Evolutionary conservation across 2,888 invertebrate genomes (phyloP).

Genomic region (Torymus texanus): DNA sequence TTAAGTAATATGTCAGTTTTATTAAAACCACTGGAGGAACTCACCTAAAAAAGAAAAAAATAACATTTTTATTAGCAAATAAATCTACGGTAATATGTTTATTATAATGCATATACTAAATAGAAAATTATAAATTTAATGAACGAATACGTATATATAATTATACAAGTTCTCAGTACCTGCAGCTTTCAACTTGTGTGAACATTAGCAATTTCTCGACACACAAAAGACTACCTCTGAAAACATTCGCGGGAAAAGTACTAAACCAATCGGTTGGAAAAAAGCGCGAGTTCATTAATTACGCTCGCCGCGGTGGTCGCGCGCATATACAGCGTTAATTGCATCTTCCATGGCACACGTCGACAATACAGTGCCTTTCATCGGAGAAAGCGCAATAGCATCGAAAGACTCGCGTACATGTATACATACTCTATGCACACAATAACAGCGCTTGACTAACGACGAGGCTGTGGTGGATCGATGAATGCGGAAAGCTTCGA

Average conservation of each 20-base stretch:
- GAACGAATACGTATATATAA: too few relatives aligned
- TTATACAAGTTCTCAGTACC: too few relatives aligned
- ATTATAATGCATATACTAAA: too few relatives aligned
- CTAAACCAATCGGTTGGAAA: not conserved
- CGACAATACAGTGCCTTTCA: not conserved
- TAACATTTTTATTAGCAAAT: too few relatives aligned
- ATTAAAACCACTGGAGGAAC: too few relatives aligned
- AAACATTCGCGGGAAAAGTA: not conserved
- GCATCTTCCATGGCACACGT: not conserved
- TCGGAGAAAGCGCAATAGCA: slow-evolving; percentile 30
- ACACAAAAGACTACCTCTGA: not conserved
- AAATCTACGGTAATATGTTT: too few relatives aligned
- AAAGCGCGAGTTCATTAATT: slow-evolving; percentile 41
- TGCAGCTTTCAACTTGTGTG: not conserved
- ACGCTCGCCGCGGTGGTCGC: slow-evolving; percentile 12
- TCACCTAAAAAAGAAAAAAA: too few relatives aligned
- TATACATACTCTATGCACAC: not conserved
- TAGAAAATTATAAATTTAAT: too few relatives aligned
- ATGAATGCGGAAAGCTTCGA: slow-evolving; percentile 32
- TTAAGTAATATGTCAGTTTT: too few relatives aligned
- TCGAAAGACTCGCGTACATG: slow-evolving; percentile 29
- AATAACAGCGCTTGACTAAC: slow-evolving; percentile 8
- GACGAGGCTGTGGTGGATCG: slow-evolving; percentile 17
- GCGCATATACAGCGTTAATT: slow-evolving; percentile 25
- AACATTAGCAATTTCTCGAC: not conserved